Evolutionary conservation across 2,113 vertebrate genomes (phyloP).

Genomic region (Hymenochirus boettgeri): DNA sequence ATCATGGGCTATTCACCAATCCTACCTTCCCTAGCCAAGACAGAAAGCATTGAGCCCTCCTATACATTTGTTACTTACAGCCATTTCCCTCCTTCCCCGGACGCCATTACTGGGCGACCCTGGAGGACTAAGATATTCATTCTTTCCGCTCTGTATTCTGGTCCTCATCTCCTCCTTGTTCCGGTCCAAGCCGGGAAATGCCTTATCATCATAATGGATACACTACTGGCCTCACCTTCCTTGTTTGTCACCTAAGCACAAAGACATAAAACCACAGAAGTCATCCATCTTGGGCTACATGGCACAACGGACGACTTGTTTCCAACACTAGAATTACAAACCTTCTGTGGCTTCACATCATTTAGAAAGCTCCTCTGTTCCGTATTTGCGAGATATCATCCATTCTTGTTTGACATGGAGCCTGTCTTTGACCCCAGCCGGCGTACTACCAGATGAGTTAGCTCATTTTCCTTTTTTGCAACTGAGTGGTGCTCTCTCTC

Average conservation of each 20-base stretch:
- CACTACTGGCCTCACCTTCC: slow-evolving; percentile 89
- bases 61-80: no score
- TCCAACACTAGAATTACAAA: slow-evolving; percentile 31
- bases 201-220: slow-evolving; percentile 97
- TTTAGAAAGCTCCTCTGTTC: slow-evolving; percentile 94
- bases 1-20: no score
- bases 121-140: slow-evolving; percentile 98
- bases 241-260: slow-evolving; percentile 90
- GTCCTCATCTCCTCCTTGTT: slow-evolving; percentile 91
- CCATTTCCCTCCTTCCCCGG: slow-evolving; percentile 94
- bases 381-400: slow-evolving; percentile 96
- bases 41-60: no score
- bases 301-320: neutral
- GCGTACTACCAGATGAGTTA: slow-evolving; percentile 94
- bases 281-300: no score
- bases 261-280: no score
- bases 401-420: slow-evolving; percentile 98
- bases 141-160: slow-evolving; percentile 98
- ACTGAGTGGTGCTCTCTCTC: slow-evolving; percentile 97
- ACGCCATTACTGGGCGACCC: slow-evolving; percentile 97
- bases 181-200: slow-evolving; percentile 86
- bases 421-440: slow-evolving; percentile 94
- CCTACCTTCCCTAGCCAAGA: no score
- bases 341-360: slow-evolving; percentile 85
- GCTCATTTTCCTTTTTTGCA: slow-evolving; percentile 99